phyloP scores from a whole-genome alignment of 1,140 invertebrate species.

The Brachionus calyciflorus region DNA sequence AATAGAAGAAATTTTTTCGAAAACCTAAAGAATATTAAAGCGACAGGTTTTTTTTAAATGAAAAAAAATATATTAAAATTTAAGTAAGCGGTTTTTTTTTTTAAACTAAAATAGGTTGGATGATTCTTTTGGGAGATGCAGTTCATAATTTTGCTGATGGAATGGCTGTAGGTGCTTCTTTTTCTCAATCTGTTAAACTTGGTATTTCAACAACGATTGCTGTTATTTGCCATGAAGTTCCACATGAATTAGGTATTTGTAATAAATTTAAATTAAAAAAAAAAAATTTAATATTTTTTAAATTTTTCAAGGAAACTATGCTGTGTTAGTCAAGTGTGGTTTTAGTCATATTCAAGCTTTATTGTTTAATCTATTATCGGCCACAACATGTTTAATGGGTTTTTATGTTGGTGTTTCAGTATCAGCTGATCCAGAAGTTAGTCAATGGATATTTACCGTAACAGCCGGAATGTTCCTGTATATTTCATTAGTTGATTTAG shows the following conservation, averaged over 20 bases:
- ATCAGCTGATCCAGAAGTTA: neutral
- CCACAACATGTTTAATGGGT: constrained; percentile 51
- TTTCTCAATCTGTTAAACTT: constrained; percentile 52
- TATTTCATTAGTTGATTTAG: constrained; percentile 44
- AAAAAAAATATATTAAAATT: neutral
- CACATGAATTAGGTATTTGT: constrained; percentile 63
- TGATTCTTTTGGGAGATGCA: constrained; percentile 62
- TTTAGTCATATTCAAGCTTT: constrained; percentile 38
- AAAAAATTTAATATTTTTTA: no score
- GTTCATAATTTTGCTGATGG: constrained; percentile 64
- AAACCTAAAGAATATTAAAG: constrained; percentile 27
- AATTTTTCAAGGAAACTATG: constrained; percentile 46
- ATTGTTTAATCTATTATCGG: constrained; percentile 64
- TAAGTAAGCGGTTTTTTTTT: no score
- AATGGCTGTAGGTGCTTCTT: constrained; percentile 63
- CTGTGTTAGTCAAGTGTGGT: constrained; percentile 45
- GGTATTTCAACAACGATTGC: constrained; percentile 62
- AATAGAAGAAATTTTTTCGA: neutral
- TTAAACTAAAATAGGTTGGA: no score
- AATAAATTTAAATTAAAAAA: no score
- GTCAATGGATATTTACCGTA: constrained; percentile 42
- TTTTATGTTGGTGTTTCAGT: constrained; percentile 34
- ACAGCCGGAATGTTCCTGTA: constrained; percentile 47
- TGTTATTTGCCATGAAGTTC: constrained; percentile 63
- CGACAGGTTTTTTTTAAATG: neutral